Percentiles rank a stretch among this genome's conserved stretches.
Conservation (phyloP, 2,797 vertebrate species). For the Potorous gilbertii region DNA sequence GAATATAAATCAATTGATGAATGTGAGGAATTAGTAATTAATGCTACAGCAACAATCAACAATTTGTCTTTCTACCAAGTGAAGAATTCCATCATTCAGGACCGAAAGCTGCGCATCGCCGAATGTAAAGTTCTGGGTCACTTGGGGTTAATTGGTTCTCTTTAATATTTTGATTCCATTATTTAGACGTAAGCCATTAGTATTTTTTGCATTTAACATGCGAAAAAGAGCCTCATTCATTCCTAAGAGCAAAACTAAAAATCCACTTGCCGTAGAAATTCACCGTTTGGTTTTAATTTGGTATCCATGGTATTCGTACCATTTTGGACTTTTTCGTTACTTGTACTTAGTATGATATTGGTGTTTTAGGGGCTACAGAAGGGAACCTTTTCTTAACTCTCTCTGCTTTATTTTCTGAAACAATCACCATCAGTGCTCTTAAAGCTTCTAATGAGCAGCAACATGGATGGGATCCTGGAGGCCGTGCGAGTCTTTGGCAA, state of each 20-base stretch:
- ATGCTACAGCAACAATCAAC: slow-evolving; percentile 90
- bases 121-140: slow-evolving; percentile 87
- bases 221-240: neutral
- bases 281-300: neutral
- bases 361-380: slow-evolving; percentile 30
- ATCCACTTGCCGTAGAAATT: neutral
- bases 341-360: neutral
- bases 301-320: neutral
- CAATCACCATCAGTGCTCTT: slow-evolving; percentile 88
- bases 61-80: slow-evolving; percentile 95
- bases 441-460: slow-evolving; percentile 91
- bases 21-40: slow-evolving; percentile 93
- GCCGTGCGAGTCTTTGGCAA: slow-evolving; percentile 95
- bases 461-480: slow-evolving; percentile 92
- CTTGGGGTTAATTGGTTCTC: neutral
- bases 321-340: slow-evolving; percentile 10
- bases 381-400: slow-evolving; percentile 36
- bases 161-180: slow-evolving; percentile 29
- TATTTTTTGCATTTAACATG: slow-evolving; percentile 7
- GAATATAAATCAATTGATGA: slow-evolving; percentile 89
- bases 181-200: slow-evolving; percentile 5
- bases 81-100: slow-evolving; percentile 86
- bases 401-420: slow-evolving; percentile 70
- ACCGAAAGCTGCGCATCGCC: slow-evolving; percentile 86
- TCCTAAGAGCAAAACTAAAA: slow-evolving; percentile 2